Evolutionary conservation across 2,888 invertebrate genomes (phyloP).

Genomic region (Linnaemya tessellans): DNA sequence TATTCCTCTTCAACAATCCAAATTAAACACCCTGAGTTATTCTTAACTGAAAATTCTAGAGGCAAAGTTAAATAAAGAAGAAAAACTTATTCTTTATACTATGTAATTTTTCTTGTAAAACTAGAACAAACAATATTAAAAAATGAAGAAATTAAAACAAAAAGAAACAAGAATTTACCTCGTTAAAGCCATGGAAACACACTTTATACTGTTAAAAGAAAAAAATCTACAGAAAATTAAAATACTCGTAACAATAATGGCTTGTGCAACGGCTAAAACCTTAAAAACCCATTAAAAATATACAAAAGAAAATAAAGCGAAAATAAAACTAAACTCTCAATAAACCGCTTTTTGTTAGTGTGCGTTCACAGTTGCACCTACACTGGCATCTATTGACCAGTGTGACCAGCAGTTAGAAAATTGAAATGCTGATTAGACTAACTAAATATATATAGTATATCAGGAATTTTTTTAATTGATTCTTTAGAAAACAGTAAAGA

Average conservation of each 20-base stretch:
- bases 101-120: background rate
- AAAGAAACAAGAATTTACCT: conserved; percentile 46
- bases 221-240: conserved; percentile 15
- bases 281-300: conserved; percentile 55
- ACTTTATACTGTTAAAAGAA: conserved; percentile 22
- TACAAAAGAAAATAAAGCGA: conserved; percentile 29
- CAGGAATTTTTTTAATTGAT: too few species aligned
- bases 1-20: background rate
- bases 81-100: background rate
- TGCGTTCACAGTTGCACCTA: background rate
- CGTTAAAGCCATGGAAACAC: conserved; percentile 53
- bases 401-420: background rate
- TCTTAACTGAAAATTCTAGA: conserved; percentile 14
- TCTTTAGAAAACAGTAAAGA: too few species aligned
- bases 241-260: conserved; percentile 29
- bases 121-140: conserved; percentile 34
- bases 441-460: too few species aligned
- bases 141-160: conserved; percentile 49
- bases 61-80: conserved; percentile 8
- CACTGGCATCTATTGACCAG: background rate
- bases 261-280: conserved; percentile 53
- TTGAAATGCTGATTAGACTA: background rate
- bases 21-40: background rate
- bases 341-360: background rate
- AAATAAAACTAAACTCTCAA: conserved; percentile 23